phyloP scores from a whole-genome alignment of 2,797 vertebrate species.

The Sebastes umbrosus region DNA sequence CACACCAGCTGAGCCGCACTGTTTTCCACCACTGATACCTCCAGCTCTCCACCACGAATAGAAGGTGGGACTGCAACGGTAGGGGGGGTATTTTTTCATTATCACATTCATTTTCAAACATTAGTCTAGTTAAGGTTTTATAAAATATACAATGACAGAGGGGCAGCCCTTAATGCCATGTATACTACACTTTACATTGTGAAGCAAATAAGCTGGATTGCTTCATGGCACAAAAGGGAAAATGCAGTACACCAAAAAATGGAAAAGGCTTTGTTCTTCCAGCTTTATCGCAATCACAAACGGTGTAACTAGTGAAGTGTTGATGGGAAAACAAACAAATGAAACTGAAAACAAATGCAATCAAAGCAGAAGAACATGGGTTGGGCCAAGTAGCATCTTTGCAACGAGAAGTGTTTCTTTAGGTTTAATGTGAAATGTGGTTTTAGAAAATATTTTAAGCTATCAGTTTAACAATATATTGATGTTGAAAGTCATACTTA shows the following conservation, averaged over 20 bases:
- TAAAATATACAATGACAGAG: neutral
- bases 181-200: neutral
- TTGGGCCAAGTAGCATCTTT: neutral
- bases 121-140: neutral
- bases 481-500: neutral
- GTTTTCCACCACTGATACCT: constrained; percentile 83
- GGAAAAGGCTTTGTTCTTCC: neutral
- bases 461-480: neutral
- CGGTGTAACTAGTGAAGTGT: neutral
- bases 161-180: neutral
- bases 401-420: neutral
- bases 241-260: neutral
- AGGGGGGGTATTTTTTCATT: neutral
- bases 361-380: neutral
- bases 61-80: constrained; percentile 88
- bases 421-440: neutral
- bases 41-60: constrained; percentile 78
- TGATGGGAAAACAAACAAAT: neutral
- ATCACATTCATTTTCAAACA: neutral
- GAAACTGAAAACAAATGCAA: neutral
- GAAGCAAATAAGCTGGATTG: neutral
- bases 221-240: neutral
- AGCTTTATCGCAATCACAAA: neutral
- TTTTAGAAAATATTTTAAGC: neutral
- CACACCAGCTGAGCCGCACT: constrained; percentile 86